Evolutionary conservation across 1,140 invertebrate species (phyloP).

Genomic region (Drosophila virilis): DNA sequence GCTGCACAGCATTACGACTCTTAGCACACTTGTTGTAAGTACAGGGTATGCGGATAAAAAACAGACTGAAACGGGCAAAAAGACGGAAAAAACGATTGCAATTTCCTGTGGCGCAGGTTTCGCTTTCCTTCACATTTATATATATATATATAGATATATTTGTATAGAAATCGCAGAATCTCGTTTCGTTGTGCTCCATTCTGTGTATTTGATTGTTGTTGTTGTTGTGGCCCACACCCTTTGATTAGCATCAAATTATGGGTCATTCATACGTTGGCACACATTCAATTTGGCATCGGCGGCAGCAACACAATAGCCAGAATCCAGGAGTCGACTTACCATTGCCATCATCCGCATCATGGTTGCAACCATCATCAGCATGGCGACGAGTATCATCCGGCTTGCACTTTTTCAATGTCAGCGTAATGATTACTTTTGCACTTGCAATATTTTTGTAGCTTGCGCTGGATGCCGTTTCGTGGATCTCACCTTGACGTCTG

Average conservation of each 20-base stretch:
- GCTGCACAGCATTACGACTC: too few relatives aligned
- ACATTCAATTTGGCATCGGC: constrained; percentile 26
- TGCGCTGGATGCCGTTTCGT: constrained; percentile 16
- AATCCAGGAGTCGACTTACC: not conserved
- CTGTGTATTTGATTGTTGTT: too few relatives aligned
- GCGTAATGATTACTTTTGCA: constrained; percentile 57
- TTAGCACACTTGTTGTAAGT: not conserved
- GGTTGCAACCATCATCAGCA: not conserved
- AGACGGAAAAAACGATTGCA: constrained; percentile 42
- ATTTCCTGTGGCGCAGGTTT: constrained; percentile 57
- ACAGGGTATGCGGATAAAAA: constrained; percentile 19
- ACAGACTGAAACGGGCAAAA: constrained; percentile 19
- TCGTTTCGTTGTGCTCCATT: too few relatives aligned
- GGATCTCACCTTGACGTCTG: constrained; percentile 39
- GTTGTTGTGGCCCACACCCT: not conserved
- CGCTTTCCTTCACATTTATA: constrained; percentile 14
- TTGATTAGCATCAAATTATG: constrained; percentile 57
- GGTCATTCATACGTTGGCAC: constrained; percentile 34
- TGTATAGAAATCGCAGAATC: too few relatives aligned
- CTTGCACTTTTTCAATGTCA: constrained; percentile 64
- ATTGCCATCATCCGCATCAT: constrained; percentile 16
- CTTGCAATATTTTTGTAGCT: constrained; percentile 42
- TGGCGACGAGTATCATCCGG: not conserved
- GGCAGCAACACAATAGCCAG: not conserved
- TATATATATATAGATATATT: constrained; percentile 1